These are phyloP conservation scores for Miniopterus natalensis DNA, from an alignment of 2,113 vertebrate genomes.

Conservation along the genomic window DNA sequence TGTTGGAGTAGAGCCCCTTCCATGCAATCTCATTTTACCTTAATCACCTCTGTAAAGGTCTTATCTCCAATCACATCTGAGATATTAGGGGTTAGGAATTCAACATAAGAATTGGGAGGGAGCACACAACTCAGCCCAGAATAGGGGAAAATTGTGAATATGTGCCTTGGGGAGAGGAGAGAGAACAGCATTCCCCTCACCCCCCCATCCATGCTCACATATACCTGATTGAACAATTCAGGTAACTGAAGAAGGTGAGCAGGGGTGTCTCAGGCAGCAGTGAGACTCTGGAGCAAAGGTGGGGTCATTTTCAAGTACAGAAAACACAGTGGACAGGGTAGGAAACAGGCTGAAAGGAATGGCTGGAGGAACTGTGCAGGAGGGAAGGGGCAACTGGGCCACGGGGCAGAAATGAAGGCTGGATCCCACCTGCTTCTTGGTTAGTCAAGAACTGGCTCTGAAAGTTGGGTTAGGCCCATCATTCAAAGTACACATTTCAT, in stretches of 20 bases:
- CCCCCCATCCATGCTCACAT: fast-evolving
- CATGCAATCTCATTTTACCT: background rate
- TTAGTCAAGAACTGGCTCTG: background rate
- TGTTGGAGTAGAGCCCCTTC: fast-evolving
- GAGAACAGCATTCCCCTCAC: background rate
- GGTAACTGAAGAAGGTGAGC: background rate
- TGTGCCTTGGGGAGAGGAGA: background rate
- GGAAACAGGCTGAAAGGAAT: fast-evolving
- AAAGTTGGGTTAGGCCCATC: fast-evolving
- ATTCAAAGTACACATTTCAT: fast-evolving
- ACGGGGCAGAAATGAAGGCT: fast-evolving
- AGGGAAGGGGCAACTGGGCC: fast-evolving
- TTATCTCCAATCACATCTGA: background rate
- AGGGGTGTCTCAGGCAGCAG: background rate
- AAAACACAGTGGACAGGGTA: background rate
- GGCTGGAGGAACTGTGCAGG: fast-evolving
- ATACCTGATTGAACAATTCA: fast-evolving
- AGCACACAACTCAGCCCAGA: fast-evolving
- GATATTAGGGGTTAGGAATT: background rate
- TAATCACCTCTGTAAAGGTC: background rate
- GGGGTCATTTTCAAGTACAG: background rate
- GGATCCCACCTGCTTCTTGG: background rate
- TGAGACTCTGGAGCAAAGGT: background rate
- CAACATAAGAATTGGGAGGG: fast-evolving
- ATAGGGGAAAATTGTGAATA: fast-evolving